Base-by-base conservation (phyloP, 2,113 vertebrate genomes). In the Charina bottae region DNA sequence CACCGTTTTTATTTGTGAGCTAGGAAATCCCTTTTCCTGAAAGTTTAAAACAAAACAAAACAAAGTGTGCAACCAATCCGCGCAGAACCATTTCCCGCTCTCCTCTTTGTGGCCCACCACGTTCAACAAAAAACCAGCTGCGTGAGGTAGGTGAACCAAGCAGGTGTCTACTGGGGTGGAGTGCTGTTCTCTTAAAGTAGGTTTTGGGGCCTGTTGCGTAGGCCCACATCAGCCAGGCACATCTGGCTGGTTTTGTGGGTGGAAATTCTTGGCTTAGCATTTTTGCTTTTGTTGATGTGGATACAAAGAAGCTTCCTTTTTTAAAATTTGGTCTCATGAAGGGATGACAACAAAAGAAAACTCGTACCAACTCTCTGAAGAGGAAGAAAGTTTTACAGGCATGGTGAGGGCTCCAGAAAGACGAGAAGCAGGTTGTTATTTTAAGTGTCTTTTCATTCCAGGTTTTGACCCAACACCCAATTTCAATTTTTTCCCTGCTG, bases 1-100 rank as follows among this genome's bases (percentile, higher is more conserved):
- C 97, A 97, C 97, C 96, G 97, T 97, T 98, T 60, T 97, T 98
- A 97, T 98, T 97, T 96, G 97, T 97, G 97, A 97, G 96, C 96
- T 96, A 98, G 97, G 97, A 98, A 98, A 98, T 98, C 97, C 97
- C 97, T 98, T 97, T 93, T 95, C 93, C 93, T 96, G 93, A 97
- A 97, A 96, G 96, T 97, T 89, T 95, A 93, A 68, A 55, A 68
- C 37, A 87, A 60, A 55, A 53, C 24, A 4, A 54, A 24, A 19
- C 37, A 46, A n/a, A 64, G 19, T 7, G 21, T 9, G 17, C 17
- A 78, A 78, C 17, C 72, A 42, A 85, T 55, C 6, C 24, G 1
- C 15, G 11, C n/a, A 33, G 19, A 60, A 60, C 33, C 58, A 37
- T 78, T 68, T 62, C 4, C 4, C 15, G 23, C 21, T 9, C n/a